Evolutionary conservation across 2,797 vertebrate species (phyloP).

Genomic region (Fundulus diaphanus): DNA sequence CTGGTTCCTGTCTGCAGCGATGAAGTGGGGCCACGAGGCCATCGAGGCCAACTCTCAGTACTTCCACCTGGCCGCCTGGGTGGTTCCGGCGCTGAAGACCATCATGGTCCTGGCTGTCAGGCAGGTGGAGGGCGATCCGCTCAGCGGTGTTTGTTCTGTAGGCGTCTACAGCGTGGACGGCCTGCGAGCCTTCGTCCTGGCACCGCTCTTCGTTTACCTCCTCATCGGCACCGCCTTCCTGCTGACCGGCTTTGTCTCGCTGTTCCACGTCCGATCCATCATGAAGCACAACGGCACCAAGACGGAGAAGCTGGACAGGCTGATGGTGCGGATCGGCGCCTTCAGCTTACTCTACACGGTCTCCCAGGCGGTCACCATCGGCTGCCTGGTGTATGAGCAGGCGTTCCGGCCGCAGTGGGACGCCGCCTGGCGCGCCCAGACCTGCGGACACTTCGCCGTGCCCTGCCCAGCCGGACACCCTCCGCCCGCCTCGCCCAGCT

Average conservation of each 20-base stretch:
- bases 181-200: constrained; percentile 89
- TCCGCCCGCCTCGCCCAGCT: constrained; percentile 87
- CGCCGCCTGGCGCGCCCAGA: constrained; percentile 88
- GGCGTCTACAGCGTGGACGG: constrained; percentile 87
- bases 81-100: constrained; percentile 90
- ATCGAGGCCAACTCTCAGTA: constrained; percentile 91
- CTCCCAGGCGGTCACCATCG: constrained; percentile 89
- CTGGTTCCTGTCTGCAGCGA: constrained; percentile 93
- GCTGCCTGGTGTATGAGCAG: constrained; percentile 93
- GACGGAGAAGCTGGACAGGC: constrained; percentile 92
- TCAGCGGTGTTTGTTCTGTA: constrained; percentile 92
- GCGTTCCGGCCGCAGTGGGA: constrained; percentile 90
- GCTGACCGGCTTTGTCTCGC: constrained; percentile 90
- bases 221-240: constrained; percentile 91
- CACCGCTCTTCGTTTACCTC: constrained; percentile 89
- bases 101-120: constrained; percentile 90
- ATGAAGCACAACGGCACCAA: constrained; percentile 93
- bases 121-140: constrained; percentile 90
- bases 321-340: constrained; percentile 92
- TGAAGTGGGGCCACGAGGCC: constrained; percentile 95
- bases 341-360: constrained; percentile 91
- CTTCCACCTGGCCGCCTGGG: constrained; percentile 93
- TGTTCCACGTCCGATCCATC: constrained; percentile 91
- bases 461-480: constrained; percentile 85
- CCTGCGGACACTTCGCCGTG: constrained; percentile 87